Conservation (phyloP, 2,888 invertebrate genomes). For the Corythucha ciliata region DNA sequence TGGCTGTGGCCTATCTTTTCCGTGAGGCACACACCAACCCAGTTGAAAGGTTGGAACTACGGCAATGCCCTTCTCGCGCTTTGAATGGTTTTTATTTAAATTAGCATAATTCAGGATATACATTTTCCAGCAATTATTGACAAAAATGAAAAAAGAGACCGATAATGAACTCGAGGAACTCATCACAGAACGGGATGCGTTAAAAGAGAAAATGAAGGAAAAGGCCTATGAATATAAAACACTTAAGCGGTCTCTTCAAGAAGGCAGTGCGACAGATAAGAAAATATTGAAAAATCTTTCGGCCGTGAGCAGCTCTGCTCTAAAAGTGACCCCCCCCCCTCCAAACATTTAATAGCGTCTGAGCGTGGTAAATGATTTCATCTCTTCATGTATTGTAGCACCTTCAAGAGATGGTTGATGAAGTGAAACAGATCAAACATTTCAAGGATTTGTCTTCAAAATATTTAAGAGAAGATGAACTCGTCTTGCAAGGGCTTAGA, state of each 20-base stretch:
- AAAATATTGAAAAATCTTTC: conserved; percentile 52
- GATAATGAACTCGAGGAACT: conserved; percentile 23
- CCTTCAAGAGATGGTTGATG: conserved; percentile 9
- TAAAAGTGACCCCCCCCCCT: too few species aligned
- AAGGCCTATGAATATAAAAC: conserved; percentile 27
- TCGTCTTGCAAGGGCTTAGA: conserved; percentile 4
- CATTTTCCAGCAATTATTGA: conserved; percentile 38
- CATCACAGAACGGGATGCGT: conserved; percentile 20
- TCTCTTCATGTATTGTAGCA: background rate
- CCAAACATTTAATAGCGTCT: too few species aligned
- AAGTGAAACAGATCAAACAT: conserved; percentile 15
- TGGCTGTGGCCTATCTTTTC: too few species aligned
- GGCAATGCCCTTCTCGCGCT: too few species aligned
- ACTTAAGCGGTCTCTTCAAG: conserved; percentile 41
- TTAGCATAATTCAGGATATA: too few species aligned
- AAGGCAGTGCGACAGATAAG: conserved; percentile 45
- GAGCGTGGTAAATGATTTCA: conserved; percentile 18
- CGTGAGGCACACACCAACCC: too few species aligned
- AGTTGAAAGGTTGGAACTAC: too few species aligned
- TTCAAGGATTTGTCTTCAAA: conserved; percentile 7
- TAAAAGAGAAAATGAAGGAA: conserved; percentile 30
- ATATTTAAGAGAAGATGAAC: conserved; percentile 15
- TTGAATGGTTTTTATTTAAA: too few species aligned
- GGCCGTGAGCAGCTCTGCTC: conserved; percentile 51
- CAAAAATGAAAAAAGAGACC: conserved; percentile 45